Conservation (phyloP, 2,797 vertebrate genomes). For the Muscicapa comitata region DNA sequence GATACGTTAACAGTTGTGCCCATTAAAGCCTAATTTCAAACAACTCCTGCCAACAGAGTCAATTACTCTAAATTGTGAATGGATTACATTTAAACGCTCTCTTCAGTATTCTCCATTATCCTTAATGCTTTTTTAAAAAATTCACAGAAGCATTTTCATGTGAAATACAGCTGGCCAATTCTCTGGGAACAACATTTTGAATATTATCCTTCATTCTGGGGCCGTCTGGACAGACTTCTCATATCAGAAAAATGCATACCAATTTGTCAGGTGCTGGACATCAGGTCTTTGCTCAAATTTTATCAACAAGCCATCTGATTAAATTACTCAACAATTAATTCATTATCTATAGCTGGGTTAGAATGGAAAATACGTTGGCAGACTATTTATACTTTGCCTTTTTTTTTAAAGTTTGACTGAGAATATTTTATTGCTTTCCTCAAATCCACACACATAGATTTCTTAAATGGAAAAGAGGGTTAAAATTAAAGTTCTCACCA, state of each 20-base stretch:
- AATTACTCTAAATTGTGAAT: slow-evolving; percentile 23
- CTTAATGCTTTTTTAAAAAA: slow-evolving; percentile 2
- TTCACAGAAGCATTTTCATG: slow-evolving; percentile 11
- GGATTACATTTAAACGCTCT: slow-evolving; percentile 23
- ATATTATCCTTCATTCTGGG: slow-evolving; percentile 4
- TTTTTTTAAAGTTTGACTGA: not conserved
- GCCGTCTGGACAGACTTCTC: slow-evolving; percentile 41
- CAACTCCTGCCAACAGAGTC: not conserved
- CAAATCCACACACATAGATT: not conserved
- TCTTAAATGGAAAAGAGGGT: not conserved
- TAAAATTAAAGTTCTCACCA: not conserved
- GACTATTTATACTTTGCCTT: not conserved
- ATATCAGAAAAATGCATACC: not conserved
- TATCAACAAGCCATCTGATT: slow-evolving; percentile 10
- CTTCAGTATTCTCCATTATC: slow-evolving; percentile 22
- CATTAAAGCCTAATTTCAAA: slow-evolving; percentile 5
- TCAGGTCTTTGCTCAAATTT: slow-evolving; percentile 27
- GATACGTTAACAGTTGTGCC: not conserved
- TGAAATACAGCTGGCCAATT: slow-evolving; percentile 26
- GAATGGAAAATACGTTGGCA: not conserved
- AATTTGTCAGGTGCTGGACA: slow-evolving; percentile 32
- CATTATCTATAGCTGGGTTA: not conserved
- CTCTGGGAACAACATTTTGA: slow-evolving; percentile 30
- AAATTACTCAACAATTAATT: slow-evolving; percentile 43
- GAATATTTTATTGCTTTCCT: not conserved